Percentiles rank a stretch among this genome's conserved stretches.
phyloP scores from a whole-genome alignment of 2,888 invertebrate genomes.

The Myopa testacea region DNA sequence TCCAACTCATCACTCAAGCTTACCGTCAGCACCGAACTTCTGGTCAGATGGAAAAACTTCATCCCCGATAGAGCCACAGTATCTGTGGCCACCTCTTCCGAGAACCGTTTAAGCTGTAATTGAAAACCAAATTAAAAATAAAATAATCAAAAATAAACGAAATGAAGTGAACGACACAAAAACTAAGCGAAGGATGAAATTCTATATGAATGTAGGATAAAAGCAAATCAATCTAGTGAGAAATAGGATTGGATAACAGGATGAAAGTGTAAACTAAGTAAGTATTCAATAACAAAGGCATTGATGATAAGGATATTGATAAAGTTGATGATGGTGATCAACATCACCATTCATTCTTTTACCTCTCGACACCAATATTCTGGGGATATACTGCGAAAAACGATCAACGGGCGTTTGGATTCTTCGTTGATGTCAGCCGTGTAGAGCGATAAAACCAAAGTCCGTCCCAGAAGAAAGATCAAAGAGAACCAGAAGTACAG shows the following conservation, averaged over 20 bases:
- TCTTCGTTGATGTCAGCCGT: constrained; percentile 73
- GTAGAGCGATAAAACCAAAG: constrained; percentile 71
- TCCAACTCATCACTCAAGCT: constrained; percentile 38
- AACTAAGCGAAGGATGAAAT: too few relatives aligned
- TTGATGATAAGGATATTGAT: too few relatives aligned
- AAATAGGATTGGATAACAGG: too few relatives aligned
- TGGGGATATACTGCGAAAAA: constrained; percentile 67
- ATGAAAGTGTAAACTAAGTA: too few relatives aligned
- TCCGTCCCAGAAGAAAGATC: constrained; percentile 71
- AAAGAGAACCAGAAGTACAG: constrained; percentile 73
- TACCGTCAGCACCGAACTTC: constrained; percentile 63
- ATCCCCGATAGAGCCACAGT: constrained; percentile 65
- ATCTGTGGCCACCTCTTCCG: constrained; percentile 65
- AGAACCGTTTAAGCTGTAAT: constrained; percentile 64
- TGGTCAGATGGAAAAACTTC: constrained; percentile 66
- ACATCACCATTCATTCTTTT: too few relatives aligned
- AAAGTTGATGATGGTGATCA: too few relatives aligned
- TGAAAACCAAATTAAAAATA: constrained; percentile 38
- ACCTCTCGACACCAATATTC: constrained; percentile 70
- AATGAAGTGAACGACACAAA: too few relatives aligned
- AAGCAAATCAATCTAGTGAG: too few relatives aligned
- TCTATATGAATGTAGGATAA: too few relatives aligned
- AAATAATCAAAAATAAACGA: too few relatives aligned
- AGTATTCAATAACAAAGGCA: too few relatives aligned
- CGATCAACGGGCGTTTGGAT: constrained; percentile 65